Evolutionary conservation across 2,113 vertebrate genomes (phyloP).

Genomic region (Upupa epops): DNA sequence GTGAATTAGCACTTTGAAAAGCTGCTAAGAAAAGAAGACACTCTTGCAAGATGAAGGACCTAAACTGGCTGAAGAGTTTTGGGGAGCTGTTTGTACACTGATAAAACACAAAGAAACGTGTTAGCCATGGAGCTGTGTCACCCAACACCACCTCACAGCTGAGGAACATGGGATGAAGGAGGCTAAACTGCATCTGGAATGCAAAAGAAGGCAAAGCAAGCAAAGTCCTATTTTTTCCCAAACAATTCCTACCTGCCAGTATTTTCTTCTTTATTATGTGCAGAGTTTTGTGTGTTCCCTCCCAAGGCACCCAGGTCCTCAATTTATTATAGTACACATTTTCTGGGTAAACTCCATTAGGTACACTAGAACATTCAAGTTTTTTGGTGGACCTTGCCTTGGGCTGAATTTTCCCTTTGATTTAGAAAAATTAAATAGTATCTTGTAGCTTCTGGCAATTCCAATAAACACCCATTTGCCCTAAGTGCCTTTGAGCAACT

Average conservation of each 20-base stretch:
- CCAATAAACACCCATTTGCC: background rate
- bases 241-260: background rate
- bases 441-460: background rate
- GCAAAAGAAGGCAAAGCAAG: background rate
- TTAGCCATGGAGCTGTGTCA: background rate
- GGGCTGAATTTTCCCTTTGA: background rate
- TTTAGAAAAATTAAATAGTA: background rate
- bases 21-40: background rate
- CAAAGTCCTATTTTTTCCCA: background rate
- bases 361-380: background rate
- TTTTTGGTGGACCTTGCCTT: background rate
- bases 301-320: background rate
- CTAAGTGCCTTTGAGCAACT: background rate
- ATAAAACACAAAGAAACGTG: background rate
- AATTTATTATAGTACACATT: accelerated
- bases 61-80: background rate
- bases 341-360: background rate
- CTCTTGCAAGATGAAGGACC: background rate
- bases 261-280: background rate
- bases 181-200: background rate
- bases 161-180: background rate
- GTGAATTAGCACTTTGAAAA: background rate
- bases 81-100: background rate
- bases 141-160: background rate
- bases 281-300: background rate